These are phyloP conservation scores for Drosophila malerkotliana DNA, from an alignment of 1,140 invertebrate species.

Conservation along the genomic window DNA sequence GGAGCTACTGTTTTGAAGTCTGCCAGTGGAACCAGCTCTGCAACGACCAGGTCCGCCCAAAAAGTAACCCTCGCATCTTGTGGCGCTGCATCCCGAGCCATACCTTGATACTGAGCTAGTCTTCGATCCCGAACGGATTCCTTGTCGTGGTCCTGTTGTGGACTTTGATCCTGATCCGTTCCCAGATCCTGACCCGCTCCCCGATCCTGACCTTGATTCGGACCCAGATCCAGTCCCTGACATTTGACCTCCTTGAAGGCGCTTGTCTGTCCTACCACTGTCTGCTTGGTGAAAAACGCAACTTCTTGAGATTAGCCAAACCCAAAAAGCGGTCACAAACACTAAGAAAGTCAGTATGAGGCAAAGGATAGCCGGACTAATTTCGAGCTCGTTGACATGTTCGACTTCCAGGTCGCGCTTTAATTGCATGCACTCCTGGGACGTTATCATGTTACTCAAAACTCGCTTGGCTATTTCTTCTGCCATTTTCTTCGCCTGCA, in stretches of 20 bases:
- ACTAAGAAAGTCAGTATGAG: slow-evolving; percentile 35
- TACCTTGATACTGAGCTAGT: neutral
- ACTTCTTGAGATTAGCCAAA: slow-evolving; percentile 41
- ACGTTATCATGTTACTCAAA: slow-evolving; percentile 10
- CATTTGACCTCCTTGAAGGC: neutral
- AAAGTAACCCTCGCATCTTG: neutral
- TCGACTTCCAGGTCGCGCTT: slow-evolving; percentile 25
- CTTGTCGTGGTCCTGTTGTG: neutral
- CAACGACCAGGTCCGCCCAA: neutral
- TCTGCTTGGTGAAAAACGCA: slow-evolving; percentile 7
- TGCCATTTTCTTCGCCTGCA: neutral
- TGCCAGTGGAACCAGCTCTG: neutral
- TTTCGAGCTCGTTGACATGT: neutral
- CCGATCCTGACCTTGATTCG: neutral
- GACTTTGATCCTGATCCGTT: neutral
- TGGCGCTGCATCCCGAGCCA: neutral
- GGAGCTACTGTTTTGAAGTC: neutral
- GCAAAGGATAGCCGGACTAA: slow-evolving; percentile 16
- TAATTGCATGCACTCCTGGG: slow-evolving; percentile 23
- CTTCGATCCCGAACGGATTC: neutral
- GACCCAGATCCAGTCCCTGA: neutral
- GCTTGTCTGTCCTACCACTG: neutral
- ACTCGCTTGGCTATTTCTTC: neutral
- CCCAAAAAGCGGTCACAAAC: slow-evolving; percentile 33
- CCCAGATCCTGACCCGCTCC: neutral